Evolutionary conservation across 2,888 invertebrate species (phyloP).

Genomic region (Nephrotoma appendiculata): DNA sequence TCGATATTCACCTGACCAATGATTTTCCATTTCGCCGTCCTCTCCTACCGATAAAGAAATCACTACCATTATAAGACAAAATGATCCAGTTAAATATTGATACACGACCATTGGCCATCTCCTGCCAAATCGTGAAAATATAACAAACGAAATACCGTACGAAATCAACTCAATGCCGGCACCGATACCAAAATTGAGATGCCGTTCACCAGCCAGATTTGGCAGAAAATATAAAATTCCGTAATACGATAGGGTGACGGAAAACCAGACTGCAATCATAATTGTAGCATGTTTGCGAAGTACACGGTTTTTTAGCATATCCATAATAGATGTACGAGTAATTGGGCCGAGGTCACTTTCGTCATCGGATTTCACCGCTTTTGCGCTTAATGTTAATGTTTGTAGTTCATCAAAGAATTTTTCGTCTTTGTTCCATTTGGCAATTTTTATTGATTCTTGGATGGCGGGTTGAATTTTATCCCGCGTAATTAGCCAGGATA

Average conservation of each 20-base stretch:
- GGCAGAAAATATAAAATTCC: conserved; percentile 30
- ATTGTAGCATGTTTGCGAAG: conserved; percentile 15
- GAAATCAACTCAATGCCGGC: conserved; percentile 33
- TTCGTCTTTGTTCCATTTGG: conserved; percentile 20
- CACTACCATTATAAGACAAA: conserved; percentile 27
- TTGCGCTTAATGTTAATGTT: not conserved
- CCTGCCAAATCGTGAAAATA: conserved; percentile 30
- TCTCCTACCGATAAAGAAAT: not conserved
- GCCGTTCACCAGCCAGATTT: conserved; percentile 31
- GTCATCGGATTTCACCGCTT: not conserved
- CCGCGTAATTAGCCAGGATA: conserved; percentile 27
- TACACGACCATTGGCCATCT: conserved; percentile 30
- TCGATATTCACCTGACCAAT: not conserved
- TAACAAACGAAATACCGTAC: conserved; percentile 28
- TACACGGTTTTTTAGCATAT: conserved; percentile 10
- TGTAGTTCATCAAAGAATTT: conserved; percentile 11
- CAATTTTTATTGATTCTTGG: conserved; percentile 22
- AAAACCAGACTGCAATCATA: conserved; percentile 26
- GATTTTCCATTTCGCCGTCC: not conserved
- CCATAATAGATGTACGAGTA: not conserved
- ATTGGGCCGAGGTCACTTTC: not conserved
- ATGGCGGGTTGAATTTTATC: conserved; percentile 25
- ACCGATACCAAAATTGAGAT: conserved; percentile 34
- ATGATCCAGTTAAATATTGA: conserved; percentile 28
- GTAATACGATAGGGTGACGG: conserved; percentile 32